phyloP scores from a whole-genome alignment of 2,113 vertebrate genomes.

The Todiramphus chloris region DNA sequence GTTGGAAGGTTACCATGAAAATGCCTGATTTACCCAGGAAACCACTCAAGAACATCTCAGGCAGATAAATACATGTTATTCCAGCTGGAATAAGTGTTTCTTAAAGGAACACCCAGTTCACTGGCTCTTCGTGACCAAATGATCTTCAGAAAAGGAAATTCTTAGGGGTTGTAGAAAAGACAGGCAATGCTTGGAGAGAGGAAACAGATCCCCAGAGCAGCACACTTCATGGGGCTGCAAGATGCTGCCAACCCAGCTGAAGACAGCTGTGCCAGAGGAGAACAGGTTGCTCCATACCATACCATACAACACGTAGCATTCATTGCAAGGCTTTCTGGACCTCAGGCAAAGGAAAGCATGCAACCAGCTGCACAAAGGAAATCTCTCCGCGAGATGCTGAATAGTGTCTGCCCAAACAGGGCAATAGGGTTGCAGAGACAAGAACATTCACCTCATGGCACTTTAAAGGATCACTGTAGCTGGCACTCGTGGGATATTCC shows the following conservation, averaged over 20 bases:
- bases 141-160: neutral
- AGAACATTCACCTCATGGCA: neutral
- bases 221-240: accelerated
- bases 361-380: neutral
- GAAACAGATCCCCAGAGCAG: neutral
- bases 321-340: neutral
- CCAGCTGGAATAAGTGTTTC: constrained; percentile 3
- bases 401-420: neutral
- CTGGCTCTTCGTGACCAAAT: neutral
- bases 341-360: neutral
- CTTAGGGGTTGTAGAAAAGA: neutral
- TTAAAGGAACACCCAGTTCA: neutral
- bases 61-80: constrained; percentile 18
- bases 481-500: neutral
- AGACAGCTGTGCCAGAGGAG: neutral
- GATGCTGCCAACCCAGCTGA: neutral
- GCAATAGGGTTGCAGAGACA: neutral
- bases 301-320: accelerated
- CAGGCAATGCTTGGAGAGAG: neutral
- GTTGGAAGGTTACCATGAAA: constrained; percentile 20
- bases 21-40: neutral
- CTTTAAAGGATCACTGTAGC: neutral
- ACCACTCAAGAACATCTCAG: constrained; percentile 10
- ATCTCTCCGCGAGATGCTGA: neutral
- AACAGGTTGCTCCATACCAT: neutral